Base-by-base conservation (phyloP, 2,797 vertebrate species). In the Enteromius argenteus region DNA sequence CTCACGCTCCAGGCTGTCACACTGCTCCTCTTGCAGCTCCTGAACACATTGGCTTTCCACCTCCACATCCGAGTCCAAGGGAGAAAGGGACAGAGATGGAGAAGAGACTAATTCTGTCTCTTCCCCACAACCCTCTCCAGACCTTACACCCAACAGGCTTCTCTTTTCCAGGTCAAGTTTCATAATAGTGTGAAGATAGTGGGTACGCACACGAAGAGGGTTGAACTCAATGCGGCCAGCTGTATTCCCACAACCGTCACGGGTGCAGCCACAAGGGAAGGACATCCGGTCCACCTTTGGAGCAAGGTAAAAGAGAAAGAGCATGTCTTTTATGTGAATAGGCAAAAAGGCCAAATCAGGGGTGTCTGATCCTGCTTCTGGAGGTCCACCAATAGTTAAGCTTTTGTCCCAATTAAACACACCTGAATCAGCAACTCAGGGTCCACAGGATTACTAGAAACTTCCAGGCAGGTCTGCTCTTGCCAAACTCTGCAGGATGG, bases 111-210 rank as follows among this genome's bases (percentile, higher is more conserved):
- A 91, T 77, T 91, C 92, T 0, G 91, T 85, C 5, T 94, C 93
- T 0, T 89, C 86, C 87, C 90, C 77, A 83, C 89, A 68, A 89
- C 91, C 69, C 80, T 92, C 85, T 4, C 23, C 88, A 53, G 78
- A 79, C 44, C 88, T 90, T 17, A 89, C 90, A 35, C 93, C 87
- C 32, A 93, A 94, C 87, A 96, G 92, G 27, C 94, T 94, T 86
- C 97, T 97, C 92, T 95, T 96, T 92, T 99, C 96, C 89, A 98
- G 93, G 92, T 98, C 97, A 91, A 99, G 95, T 92, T 98, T 98
- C 98, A 99, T 98, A 92, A 99, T 93, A 89, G 98, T 99, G 94
- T 98, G 98, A 81, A 99, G 96, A 93, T 97, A 99, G 93, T 99
- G 97, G 66, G 98, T 98, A 90, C 98, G 92, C 56, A 99, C 98